Evolutionary conservation across 2,888 invertebrate genomes (phyloP), one percentile per base, ranked within the genome.

Genomic region (Limenitis camilla): DNA sequence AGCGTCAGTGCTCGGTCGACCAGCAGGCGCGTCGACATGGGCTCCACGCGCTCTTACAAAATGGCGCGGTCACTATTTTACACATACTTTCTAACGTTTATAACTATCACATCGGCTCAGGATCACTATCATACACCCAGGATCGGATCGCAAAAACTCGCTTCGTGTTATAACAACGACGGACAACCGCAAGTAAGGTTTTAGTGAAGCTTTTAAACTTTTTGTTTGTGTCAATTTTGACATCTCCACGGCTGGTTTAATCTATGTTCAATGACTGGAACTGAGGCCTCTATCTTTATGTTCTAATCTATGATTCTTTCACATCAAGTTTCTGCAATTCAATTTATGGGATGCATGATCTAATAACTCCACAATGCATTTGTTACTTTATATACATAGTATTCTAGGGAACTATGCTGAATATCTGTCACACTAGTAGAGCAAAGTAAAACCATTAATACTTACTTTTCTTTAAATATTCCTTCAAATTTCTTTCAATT

Each of bases 1-100:
- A 67, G 72, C 72, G 75, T 71, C 80, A 85, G 86, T 85, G 78
- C 74, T 74, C 73, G 76, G 71, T 74, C 76, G 78, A 72, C 78
- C 71, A 73, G 77, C 76, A 75, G 70, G 63, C 67, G 77, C 67
- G 70, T 61, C 68, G 72, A 76, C 76, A 78, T 74, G 72, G 69
- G 69, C 65, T 64, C 64, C 61, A 67, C 67, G 72, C 75, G 74
- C 74, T 71, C 66, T 60, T 56, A 64, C 81, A 81, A 78, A 68
- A 85, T 85, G 85, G 77, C 83, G 78, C 76, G 75, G 62, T 64
- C 67, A 63, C 65, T 65, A 58, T 61, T 76, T 56, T 66, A 66
- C 56, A 66, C 68, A 67, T 63, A 74, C 65, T 71, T 80, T 68
- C 71, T 78, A 62, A 68, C 70, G 60, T 67, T 79, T 52, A 62